Base-by-base conservation (phyloP, 2,113 vertebrate genomes). In the Megaceryle torquata region DNA sequence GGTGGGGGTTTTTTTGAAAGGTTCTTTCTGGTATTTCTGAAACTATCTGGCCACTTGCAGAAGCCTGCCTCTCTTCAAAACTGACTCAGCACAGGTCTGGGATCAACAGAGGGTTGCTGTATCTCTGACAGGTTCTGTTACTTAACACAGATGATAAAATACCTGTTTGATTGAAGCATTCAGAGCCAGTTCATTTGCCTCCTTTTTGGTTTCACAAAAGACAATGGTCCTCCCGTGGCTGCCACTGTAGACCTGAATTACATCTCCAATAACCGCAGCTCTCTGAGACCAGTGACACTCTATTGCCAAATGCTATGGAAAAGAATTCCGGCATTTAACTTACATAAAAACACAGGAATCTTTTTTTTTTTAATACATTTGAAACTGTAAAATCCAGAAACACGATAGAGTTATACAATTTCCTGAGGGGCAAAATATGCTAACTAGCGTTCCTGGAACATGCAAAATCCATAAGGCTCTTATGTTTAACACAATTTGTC, bases 181-280 rank as follows among this genome's bases (percentile, higher is more conserved):
- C 96, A 99, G 70, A n/a, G 99, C 98, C 70, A 99, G 98, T 54
- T 99, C 99, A n/a, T 98, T 98, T 75, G 98, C 99, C 18, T 99
- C 99, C 86, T 98, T 99, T 98, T 99, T 99, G 67, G 99, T 99
- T 96, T 99, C 99, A 72, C 98, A 99, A 95, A 99, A 99, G 77
- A 99, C 84, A 0, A 99, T 99, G 46, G 99, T 98, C 71, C 98
- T 98, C 26, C 99, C 99, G 0, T 98, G 98, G 95, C 98, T 99
- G 75, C 99, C 99, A 57, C 99, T 99, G 96, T 99, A 99, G 44
- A 99, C 99, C 93, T 99, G 98, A 89, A 99, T 98, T 61, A 99
- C 98, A 24, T 99, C 99, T 12, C 98, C 99, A 37, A 99, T 98
- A 75, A 99, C 99, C 0, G 98, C 98, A 31, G 98, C 98, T 87